Evolutionary conservation across 2,888 invertebrate species (phyloP).

Genomic region (Anthrax anthrax): DNA sequence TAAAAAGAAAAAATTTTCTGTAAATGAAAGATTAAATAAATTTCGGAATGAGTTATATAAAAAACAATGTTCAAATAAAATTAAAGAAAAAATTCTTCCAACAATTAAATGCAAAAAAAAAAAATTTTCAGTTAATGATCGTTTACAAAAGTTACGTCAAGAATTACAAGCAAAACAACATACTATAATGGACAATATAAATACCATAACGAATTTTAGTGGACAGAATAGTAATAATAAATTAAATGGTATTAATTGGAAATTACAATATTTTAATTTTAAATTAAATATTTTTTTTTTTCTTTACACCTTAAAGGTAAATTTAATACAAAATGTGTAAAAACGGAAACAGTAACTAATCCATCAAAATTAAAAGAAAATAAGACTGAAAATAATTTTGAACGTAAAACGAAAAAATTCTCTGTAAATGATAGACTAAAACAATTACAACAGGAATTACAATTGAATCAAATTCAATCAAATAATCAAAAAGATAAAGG

Average conservation of each 20-base stretch:
- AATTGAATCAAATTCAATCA: too few species aligned
- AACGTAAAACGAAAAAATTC: background rate
- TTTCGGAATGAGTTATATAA: background rate
- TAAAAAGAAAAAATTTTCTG: background rate
- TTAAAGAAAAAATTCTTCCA: background rate
- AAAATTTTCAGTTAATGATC: background rate
- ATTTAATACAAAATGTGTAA: too few species aligned
- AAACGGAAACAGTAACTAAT: too few species aligned
- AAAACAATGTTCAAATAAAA: background rate
- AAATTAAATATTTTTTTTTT: background rate
- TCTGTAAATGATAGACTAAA: conserved; percentile 24
- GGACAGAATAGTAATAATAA: too few species aligned
- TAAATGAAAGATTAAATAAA: background rate
- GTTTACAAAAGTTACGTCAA: background rate
- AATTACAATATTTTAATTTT: background rate
- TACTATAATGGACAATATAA: background rate
- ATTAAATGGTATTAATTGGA: background rate
- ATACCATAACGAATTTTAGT: too few species aligned
- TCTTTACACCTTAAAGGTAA: background rate
- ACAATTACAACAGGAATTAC: conserved; percentile 18
- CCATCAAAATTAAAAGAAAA: too few species aligned
- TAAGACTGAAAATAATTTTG: too few species aligned
- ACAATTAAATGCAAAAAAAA: background rate
- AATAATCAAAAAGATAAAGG: too few species aligned
- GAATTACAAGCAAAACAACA: background rate